Evolutionary conservation across 2,797 vertebrate genomes (phyloP), one percentile per base, ranked within the genome.

Genomic region (Crenuchus spilurus): DNA sequence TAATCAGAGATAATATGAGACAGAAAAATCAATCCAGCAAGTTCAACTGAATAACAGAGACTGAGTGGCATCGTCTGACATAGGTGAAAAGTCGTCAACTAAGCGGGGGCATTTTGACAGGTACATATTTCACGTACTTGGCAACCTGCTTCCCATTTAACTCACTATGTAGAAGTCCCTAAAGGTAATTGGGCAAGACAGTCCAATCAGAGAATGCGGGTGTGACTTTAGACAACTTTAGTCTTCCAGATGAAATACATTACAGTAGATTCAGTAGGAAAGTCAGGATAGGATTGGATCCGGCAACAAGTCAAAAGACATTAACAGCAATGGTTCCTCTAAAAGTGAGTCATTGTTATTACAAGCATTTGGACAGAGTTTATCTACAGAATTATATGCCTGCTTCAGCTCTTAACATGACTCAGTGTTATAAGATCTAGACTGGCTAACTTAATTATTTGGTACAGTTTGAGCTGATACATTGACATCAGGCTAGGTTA

Each of bases 141-240:
- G 24, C 65, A 64, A 41, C 58, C 52, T 70, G 51, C 42, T 57
- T 64, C 60, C 37, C 41, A 70, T 69, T 78, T 49, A 58, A 37
- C 41, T 51, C 13, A 13, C 14, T 42, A 73, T 37, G 67, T 39
- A 24, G 26, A n/a, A 74, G 44, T 52, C 55, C 18, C 18, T 70
- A 41, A 58, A 70, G 7, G 26, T 79, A 74, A 79, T 70, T 79
- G 72, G 66, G 28, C 44, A n/a, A 70, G 77, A 79, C 77, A 79
- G 66, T 74, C 65, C 72, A 79, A 74, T 79, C 77, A 74, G 54
- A 74, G 57, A 42, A 55, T 10, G 52, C 6, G 66, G 58, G 76
- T 78, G 72, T 74, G 77, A 70, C 77, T 65, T 74, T 70, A 52
- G 71, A 58, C 28, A 58, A n/a, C 54, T 70, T 74, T 33, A 60